A percentile compares a stretch with the other conserved stretches of the same genome.
Evolutionary conservation across 2,888 invertebrate species (phyloP).

Genomic region (Hymenopus coronatus): DNA sequence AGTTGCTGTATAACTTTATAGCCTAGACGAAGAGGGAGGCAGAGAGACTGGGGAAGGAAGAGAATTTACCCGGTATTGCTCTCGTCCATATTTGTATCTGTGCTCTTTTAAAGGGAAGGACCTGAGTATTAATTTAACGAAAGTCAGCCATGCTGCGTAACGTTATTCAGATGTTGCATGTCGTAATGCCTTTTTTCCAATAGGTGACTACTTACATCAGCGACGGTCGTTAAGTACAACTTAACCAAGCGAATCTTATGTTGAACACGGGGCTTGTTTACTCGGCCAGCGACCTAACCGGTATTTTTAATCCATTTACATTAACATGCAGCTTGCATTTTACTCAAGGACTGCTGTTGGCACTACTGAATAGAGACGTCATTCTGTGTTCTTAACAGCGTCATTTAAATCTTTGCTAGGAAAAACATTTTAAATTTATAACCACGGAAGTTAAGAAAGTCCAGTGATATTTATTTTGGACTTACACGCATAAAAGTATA

Average conservation of each 20-base stretch:
- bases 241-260: neutral
- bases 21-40: no score
- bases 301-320: neutral
- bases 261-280: neutral
- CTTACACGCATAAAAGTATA: no score
- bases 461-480: no score
- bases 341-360: neutral
- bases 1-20: no score
- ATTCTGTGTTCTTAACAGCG: neutral
- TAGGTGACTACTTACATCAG: neutral
- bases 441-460: no score
- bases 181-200: neutral
- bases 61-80: no score
- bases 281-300: neutral
- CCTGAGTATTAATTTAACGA: no score
- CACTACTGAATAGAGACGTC: neutral
- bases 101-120: no score
- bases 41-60: no score
- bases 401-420: no score
- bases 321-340: neutral
- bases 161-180: neutral
- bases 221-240: neutral
- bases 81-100: no score
- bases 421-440: no score
- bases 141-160: neutral